Evolutionary conservation across 2,113 vertebrate genomes (phyloP), one percentile per base, ranked within the genome.

Genomic region (Tupaia tana): DNA sequence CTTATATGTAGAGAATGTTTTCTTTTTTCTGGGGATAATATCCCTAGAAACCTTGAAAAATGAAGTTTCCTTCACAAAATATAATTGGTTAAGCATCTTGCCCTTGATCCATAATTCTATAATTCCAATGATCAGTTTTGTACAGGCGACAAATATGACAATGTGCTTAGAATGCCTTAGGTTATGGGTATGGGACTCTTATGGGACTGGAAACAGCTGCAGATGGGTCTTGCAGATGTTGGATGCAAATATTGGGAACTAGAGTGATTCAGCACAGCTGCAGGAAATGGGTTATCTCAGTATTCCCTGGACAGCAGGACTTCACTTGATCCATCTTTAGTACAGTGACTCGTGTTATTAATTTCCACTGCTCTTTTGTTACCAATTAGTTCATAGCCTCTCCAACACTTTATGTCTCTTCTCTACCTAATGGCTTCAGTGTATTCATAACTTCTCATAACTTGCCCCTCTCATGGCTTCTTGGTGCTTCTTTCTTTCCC

Each of bases 51-150:
- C 19, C 24, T 86, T 95, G 95, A 89, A 96, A 83, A 14, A 43
- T 91, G 64, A 95, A 91, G n/a, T 91, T 95, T 24, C 87, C 24
- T 88, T 90, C 31, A 58, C 54, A 86, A 67, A 92, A 79, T 92
- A 24, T 63, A 85, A n/a, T 84, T 73, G 27, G 64, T 56, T 58
- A 24, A 74, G n/a, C 24, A 94, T 89, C 58, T 93, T 92, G 82
- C 11, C 29, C 27, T 79, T 85, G 43, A 54, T 61, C 63, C 77
- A 52, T 27, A 27, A 29, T 59, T 95, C 91, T 66, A 20, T 16
- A 89, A 77, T 59, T 64, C 73, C 83, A 8, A 24, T 63, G 93
- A 61, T 2, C 88, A 81, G n/a, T 77, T 94, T 90, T 12, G 74
- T 29, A 90, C 8, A 29, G 1, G 20, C 83, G 20, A 71, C 74